Conservation (phyloP, 2,888 invertebrate genomes). For the Periphyllus acericola region DNA sequence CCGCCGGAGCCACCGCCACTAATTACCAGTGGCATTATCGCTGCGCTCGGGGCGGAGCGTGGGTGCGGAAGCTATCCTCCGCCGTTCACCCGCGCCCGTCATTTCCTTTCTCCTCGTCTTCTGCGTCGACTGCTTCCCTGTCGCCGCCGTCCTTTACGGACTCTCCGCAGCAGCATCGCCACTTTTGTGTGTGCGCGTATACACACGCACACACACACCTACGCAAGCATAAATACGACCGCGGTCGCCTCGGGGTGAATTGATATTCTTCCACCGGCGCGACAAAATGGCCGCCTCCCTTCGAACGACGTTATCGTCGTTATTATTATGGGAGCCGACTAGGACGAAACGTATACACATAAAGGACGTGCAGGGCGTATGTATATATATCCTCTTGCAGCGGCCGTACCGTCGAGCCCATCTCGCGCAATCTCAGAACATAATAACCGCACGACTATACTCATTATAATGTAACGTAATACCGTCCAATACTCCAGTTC, state of each 20-base stretch:
- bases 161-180: not conserved
- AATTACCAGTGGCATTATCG: constrained; percentile 60
- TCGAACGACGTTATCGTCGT: not conserved
- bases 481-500: too few species aligned
- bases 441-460: too few species aligned
- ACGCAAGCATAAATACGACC: not conserved
- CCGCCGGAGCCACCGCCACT: constrained; percentile 32
- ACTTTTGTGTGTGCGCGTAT: not conserved
- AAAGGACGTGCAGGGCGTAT: not conserved
- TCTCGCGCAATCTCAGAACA: not conserved
- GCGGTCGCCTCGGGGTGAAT: constrained; percentile 28
- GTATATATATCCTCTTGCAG: not conserved
- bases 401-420: too few species aligned
- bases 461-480: too few species aligned
- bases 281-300: constrained; percentile 58
- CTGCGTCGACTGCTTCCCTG: constrained; percentile 16
- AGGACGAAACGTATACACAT: not conserved
- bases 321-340: not conserved
- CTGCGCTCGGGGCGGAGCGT: constrained; percentile 39
- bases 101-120: not conserved
- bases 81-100: not conserved
- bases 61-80: not conserved
- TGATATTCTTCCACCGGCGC: constrained; percentile 39
- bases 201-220: not conserved
- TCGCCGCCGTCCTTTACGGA: not conserved